Percentiles rank a stretch among this genome's conserved stretches.
Conservation (phyloP, 1,140 invertebrate genomes). For the Araneus ventricosus region DNA sequence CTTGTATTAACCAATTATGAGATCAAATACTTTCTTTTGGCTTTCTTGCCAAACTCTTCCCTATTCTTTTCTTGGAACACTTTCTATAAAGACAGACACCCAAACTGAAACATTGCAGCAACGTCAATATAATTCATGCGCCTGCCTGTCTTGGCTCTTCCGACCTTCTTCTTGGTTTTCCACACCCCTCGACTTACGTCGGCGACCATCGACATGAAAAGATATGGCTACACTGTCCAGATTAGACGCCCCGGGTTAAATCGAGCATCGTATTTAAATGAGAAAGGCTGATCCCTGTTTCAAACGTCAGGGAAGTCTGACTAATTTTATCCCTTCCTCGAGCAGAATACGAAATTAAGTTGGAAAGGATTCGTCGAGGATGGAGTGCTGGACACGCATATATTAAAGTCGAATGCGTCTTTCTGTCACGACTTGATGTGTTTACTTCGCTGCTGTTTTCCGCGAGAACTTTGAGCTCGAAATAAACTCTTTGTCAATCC, state of each 20-base stretch:
- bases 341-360: slow-evolving; percentile 69
- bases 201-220: slow-evolving; percentile 24
- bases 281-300: slow-evolving; percentile 53
- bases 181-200: slow-evolving; percentile 17
- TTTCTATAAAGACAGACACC: too few species aligned
- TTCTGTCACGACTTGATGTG: slow-evolving; percentile 54
- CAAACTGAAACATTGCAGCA: background rate
- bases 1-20: too few species aligned
- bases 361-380: slow-evolving; percentile 7
- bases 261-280: slow-evolving; percentile 65
- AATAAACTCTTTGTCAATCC: background rate
- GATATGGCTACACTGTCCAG: slow-evolving; percentile 19
- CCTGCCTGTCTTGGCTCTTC: background rate
- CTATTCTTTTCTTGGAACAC: too few species aligned
- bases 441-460: slow-evolving; percentile 40
- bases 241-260: slow-evolving; percentile 45
- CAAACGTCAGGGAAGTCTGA: slow-evolving; percentile 54
- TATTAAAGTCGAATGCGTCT: slow-evolving; percentile 47
- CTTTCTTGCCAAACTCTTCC: too few species aligned
- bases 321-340: slow-evolving; percentile 60
- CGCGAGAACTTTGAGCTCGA: background rate
- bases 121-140: background rate
- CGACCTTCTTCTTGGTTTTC: background rate
- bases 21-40: too few species aligned
- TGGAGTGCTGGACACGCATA: slow-evolving; percentile 58